Percentiles rank a stretch among this genome's conserved stretches.
phyloP scores from a whole-genome alignment of 1,140 invertebrate species.

The Mizuhopecten yessoensis region DNA sequence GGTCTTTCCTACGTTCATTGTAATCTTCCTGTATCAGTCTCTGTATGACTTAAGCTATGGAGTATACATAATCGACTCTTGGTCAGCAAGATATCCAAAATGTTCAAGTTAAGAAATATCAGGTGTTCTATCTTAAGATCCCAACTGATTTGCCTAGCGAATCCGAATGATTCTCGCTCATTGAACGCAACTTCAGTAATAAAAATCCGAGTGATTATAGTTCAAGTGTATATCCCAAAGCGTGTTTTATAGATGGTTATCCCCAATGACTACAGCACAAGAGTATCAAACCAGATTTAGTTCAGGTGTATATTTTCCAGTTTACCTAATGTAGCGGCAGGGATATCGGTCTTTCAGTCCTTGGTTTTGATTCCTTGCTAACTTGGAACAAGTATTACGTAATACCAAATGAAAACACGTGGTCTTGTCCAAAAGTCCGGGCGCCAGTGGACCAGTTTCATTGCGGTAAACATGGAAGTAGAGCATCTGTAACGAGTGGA shows the following conservation, averaged over 20 bases:
- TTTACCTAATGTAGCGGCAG: no score
- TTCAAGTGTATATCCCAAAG: neutral
- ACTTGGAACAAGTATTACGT: neutral
- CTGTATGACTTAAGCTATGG: neutral
- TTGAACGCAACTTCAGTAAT: no score
- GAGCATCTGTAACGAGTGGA: constrained; percentile 27
- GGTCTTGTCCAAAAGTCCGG: neutral
- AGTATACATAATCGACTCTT: neutral
- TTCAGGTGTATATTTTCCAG: neutral
- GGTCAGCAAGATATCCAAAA: no score
- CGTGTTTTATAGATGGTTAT: no score
- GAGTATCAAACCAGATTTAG: no score
- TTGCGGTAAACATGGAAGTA: neutral
- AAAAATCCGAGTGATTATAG: neutral
- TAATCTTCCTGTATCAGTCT: neutral
- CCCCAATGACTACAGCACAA: no score
- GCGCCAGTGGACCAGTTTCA: neutral
- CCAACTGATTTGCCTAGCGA: no score
- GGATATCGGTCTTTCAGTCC: neutral
- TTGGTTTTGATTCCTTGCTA: neutral
- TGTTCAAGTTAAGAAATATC: no score
- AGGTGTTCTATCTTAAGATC: neutral
- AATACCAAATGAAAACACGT: neutral
- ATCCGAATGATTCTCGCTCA: neutral
- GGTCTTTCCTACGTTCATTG: no score